Base-by-base conservation (phyloP, 1,140 invertebrate genomes). In the Octopus bimaculoides region DNA sequence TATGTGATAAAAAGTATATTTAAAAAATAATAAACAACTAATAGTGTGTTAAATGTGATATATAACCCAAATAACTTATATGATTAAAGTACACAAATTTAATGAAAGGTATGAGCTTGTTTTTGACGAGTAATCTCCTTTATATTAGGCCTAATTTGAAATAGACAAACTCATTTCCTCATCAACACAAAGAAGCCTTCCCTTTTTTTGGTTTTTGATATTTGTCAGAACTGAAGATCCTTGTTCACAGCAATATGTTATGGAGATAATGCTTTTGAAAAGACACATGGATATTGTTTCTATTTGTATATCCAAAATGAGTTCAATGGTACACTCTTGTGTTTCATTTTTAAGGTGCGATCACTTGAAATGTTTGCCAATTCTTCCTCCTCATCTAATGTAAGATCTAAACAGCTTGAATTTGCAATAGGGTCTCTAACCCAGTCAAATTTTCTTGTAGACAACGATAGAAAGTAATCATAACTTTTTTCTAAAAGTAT, bases 381-480 rank as follows among this genome's bases (percentile, higher is more conserved):
- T 66, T 66, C 61, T n/a, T 66, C 61, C 61, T 66, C 61, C 61
- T 66, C 61, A 10, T 66, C n/a, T 66, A 66, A 66, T 66, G 61
- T 66, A 9, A 66, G 61, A 9, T 66, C n/a, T 66, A n/a, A 66
- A 66, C n/a, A 10, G 61, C 9, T 10, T 10, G 61, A n/a, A 66
- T 10, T 9, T 66, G 61, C 9, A 66, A 9, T 66, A 66, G n/a
- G 61, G n/a, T 66, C 61, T 10, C n/a, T 9, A 10, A 66, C n/a
- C 61, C 61, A 66, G 61, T 66, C 61, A 66, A 10, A 66, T 9
- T 66, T 66, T 9, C n/a, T n/a, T 66, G n/a, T 66, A 66, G 9
- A 10, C n/a, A n/a, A 10, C 9, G 61, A 66, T 9, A n/a, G 61
- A n/a, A 66, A 66, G 61, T 66, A 66, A n/a, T n/a, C 9, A 10